Evolutionary conservation across 2,888 invertebrate genomes (phyloP), one percentile per base, ranked within the genome.

Genomic region (Julus scandinavius): DNA sequence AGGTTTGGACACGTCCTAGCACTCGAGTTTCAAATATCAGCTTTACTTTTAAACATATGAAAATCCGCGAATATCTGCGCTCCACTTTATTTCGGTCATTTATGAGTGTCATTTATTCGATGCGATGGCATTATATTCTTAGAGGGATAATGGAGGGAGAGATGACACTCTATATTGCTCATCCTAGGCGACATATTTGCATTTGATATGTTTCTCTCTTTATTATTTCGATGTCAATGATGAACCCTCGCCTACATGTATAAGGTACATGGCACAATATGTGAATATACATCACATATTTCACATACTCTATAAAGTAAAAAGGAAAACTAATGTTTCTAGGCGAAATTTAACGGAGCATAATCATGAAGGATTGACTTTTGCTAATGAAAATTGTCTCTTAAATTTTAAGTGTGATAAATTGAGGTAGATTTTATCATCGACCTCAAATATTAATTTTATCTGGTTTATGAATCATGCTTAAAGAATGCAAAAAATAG

Each of bases 21-120:
- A 84, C 84, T 84, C 17, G 38, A 29, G 15, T 84, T 84, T 84
- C 41, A 58, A 58, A 58, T 84, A 38, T 84, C 38, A 40, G 84
- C 40, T 41, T 84, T 84, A 84, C 41, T 84, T 84, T 58, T 84
- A 38, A 84, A 41, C 6, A 38, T 84, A 84, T 84, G 84, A 84
- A 38, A 84, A 38, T 84, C 84, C 84, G 20, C 13, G 84, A 84
- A 84, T 84, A 84, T 84, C 38, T 84, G 20, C 13, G 38, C 41
- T 84, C 41, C 84, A 84, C 84, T 84, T 84, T 40, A 84, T 84
- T 84, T 84, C 41, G 84, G 84, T 84, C 84, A 84, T 84, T 84
- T 84, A 84, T 84, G 84, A 40, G 41, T 84, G 84, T 84, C 84
- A 84, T 41, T 84, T 84, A 58, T 58, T 17, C 58, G 2, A 5